Evolutionary conservation across 2,797 vertebrate genomes (phyloP), one percentile per base, ranked within the genome.

Genomic region (Lepus oiostolus): DNA sequence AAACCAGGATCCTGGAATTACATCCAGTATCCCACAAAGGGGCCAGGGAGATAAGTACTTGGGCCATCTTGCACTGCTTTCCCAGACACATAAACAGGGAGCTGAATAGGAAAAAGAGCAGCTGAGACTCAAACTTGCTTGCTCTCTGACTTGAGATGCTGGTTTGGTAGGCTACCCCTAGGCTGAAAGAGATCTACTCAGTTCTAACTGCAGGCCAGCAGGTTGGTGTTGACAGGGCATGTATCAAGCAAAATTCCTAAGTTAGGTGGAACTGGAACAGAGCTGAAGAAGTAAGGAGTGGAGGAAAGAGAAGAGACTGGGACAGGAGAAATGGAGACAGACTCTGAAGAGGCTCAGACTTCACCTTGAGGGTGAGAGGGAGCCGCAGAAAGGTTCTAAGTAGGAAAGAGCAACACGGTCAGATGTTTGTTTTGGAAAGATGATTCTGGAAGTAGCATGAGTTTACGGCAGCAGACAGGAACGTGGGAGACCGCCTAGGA

Each of bases 391-490:
- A 6, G 17, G 17, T 70, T 75, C 30, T 14, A 90, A 71, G 16
- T 10, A n/a, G 7, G 17, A 54, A 26, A 88, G 30, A 58, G 24
- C 80, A 54, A 71, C 5, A 16, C 5, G 14, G 24, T 42, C 60
- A 54, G 50, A 24, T 74, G 12, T 60, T 72, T 52, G 12, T 65
- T 60, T 91, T 38, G n/a, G 82, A 63, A 88, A 47, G 72, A 38
- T 83, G 81, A 38, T 90, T 87, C 79, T 76, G 65, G 75, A 83
- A 95, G 79, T 26, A 30, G 19, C 14, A 4, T 24, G 50, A 80
- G 86, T 83, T 75, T 52, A 42, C 9, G 58, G 24, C 71, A 50
- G 38, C 63, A 54, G 28, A 11, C 68, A 38, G 47, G 60, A 63
- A 26, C 10, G 52, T 16, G 52, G 54, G 35, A 81, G 38, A 28